A percentile compares a stretch with the other conserved stretches of the same genome.
phyloP scores from a whole-genome alignment of 2,113 vertebrate genomes.

The Heloderma charlesbogerti region DNA sequence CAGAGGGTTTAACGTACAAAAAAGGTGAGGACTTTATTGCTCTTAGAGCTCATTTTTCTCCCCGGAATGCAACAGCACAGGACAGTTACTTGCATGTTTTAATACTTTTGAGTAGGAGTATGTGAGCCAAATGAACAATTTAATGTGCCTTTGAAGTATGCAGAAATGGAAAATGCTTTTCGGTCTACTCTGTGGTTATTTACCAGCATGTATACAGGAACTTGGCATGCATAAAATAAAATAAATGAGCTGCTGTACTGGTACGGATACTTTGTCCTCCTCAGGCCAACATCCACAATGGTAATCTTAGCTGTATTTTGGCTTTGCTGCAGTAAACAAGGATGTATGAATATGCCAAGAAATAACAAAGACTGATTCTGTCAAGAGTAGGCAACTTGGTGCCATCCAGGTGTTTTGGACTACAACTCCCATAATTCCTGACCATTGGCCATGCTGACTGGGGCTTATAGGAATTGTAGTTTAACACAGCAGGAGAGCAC shows the following conservation, averaged over 20 bases:
- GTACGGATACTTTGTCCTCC: neutral
- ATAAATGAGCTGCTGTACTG: neutral
- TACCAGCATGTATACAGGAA: neutral
- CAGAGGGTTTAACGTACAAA: constrained; percentile 24
- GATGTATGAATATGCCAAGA: neutral
- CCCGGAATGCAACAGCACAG: neutral
- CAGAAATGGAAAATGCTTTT: neutral
- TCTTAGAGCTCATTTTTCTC: constrained; percentile 20
- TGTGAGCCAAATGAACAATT: constrained; percentile 1
- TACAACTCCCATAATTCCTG: too few relatives aligned
- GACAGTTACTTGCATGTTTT: neutral
- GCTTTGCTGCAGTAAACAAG: neutral
- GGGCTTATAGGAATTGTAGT: too few relatives aligned
- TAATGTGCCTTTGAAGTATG: neutral
- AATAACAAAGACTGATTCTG: neutral
- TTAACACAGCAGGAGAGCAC: too few relatives aligned
- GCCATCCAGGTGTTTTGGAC: too few relatives aligned
- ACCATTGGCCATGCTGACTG: too few relatives aligned
- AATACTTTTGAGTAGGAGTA: neutral
- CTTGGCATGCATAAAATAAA: neutral
- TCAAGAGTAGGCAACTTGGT: too few relatives aligned
- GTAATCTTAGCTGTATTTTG: neutral
- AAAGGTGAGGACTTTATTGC: constrained; percentile 3
- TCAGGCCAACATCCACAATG: neutral
- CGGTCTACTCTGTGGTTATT: neutral